These are phyloP conservation scores for Metellina segmentata DNA, from an alignment of 2,888 invertebrate genomes.

Conservation along the genomic window DNA sequence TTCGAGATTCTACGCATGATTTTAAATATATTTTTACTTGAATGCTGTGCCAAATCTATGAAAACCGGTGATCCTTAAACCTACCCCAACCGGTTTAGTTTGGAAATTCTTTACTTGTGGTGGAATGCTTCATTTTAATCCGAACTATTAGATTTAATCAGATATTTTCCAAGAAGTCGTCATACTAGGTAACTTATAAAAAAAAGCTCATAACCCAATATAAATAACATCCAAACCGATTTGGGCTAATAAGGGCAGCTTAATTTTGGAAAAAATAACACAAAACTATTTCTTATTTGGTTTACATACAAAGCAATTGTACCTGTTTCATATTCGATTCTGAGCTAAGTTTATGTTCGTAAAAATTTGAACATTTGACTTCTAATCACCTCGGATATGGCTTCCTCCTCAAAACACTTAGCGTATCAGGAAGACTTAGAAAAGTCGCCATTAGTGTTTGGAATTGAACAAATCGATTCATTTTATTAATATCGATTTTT, in stretches of 20 bases:
- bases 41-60: constrained; percentile 33
- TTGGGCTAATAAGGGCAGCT: too few species aligned
- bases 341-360: too few species aligned
- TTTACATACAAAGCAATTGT: too few species aligned
- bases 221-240: too few species aligned
- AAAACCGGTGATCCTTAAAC: not conserved
- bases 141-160: too few species aligned
- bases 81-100: not conserved
- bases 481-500: not conserved
- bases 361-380: too few species aligned
- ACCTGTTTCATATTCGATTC: too few species aligned
- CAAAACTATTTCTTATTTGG: too few species aligned
- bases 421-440: constrained; percentile 20
- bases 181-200: too few species aligned
- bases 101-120: not conserved
- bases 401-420: constrained; percentile 10
- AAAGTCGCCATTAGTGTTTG: not conserved
- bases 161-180: too few species aligned
- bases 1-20: not conserved
- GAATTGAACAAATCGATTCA: not conserved
- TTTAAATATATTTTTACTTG: not conserved
- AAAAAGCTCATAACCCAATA: too few species aligned
- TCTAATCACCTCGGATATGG: not conserved
- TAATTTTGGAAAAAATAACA: not conserved
- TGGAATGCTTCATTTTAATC: not conserved